phyloP scores from a whole-genome alignment of 2,888 invertebrate genomes.

The Cenopis cana region DNA sequence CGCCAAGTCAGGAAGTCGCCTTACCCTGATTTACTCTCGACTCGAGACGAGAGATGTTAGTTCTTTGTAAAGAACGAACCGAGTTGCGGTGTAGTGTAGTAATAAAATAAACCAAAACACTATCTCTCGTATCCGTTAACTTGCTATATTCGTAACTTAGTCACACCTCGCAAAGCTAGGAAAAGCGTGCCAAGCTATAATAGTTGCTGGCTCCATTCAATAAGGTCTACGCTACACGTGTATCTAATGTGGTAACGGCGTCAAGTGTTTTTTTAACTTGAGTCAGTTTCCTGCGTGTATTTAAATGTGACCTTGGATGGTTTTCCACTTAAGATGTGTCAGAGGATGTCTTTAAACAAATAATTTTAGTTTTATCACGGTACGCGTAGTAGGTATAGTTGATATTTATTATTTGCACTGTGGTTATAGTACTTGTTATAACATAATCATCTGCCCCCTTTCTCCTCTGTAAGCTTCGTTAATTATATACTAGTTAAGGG shows the following conservation, averaged over 20 bases:
- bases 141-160: slow-evolving; percentile 25
- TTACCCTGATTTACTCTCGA: too few species aligned
- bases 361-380: background rate
- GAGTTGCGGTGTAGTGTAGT: background rate
- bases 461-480: too few species aligned
- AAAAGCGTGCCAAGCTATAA: background rate
- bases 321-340: slow-evolving; percentile 28
- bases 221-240: background rate
- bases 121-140: slow-evolving; percentile 9
- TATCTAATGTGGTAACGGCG: background rate
- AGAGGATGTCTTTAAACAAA: slow-evolving; percentile 19
- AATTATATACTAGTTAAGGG: too few species aligned
- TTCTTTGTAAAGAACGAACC: background rate
- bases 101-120: slow-evolving; percentile 7
- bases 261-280: slow-evolving; percentile 12
- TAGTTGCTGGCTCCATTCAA: background rate
- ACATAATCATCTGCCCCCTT: too few species aligned
- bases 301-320: slow-evolving; percentile 24
- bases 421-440: too few species aligned
- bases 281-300: slow-evolving; percentile 23
- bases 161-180: background rate
- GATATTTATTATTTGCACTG: too few species aligned
- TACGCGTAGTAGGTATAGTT: too few species aligned
- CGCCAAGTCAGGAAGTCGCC: too few species aligned
- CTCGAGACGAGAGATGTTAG: too few species aligned